These are phyloP conservation scores for Agrochola circellaris DNA, from an alignment of 2,888 invertebrate species.

Conservation along the genomic window DNA sequence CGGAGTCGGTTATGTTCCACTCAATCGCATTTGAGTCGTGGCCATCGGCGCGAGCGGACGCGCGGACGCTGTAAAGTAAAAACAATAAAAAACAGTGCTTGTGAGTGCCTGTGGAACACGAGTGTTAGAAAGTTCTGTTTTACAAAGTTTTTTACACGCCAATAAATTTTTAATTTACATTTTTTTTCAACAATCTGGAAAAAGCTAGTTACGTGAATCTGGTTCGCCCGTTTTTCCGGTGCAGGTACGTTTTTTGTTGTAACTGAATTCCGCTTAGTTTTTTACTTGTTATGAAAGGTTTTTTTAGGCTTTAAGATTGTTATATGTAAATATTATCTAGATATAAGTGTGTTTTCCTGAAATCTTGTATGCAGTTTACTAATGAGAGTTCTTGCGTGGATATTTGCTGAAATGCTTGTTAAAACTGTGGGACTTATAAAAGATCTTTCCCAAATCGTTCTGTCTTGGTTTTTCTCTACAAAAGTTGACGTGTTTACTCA, in stretches of 20 bases:
- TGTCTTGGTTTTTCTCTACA: neutral
- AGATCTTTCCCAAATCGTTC: neutral
- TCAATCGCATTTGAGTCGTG: constrained; percentile 87
- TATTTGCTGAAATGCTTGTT: neutral
- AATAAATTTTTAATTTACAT: constrained; percentile 58
- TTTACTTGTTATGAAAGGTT: constrained; percentile 60
- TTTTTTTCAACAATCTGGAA: constrained; percentile 52
- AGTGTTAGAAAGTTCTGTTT: constrained; percentile 72
- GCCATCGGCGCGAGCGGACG: constrained; percentile 76
- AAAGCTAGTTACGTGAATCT: constrained; percentile 60
- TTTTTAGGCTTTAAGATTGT: constrained; percentile 36
- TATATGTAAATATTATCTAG: constrained; percentile 50
- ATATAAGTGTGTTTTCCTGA: neutral
- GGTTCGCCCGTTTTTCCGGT: constrained; percentile 62
- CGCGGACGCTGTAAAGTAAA: constrained; percentile 63
- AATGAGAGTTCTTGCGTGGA: neutral
- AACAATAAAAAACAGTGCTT: constrained; percentile 71
- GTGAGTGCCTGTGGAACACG: constrained; percentile 72
- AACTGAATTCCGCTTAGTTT: constrained; percentile 60
- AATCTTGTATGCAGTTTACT: neutral
- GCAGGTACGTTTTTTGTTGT: constrained; percentile 71
- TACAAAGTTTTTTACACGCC: constrained; percentile 62
- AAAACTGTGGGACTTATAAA: neutral
- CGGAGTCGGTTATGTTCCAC: constrained; percentile 86
- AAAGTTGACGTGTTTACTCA: neutral